A percentile compares a stretch with the other conserved stretches of the same genome.
phyloP scores from a whole-genome alignment of 2,113 vertebrate species.

The Nicator chloris region DNA sequence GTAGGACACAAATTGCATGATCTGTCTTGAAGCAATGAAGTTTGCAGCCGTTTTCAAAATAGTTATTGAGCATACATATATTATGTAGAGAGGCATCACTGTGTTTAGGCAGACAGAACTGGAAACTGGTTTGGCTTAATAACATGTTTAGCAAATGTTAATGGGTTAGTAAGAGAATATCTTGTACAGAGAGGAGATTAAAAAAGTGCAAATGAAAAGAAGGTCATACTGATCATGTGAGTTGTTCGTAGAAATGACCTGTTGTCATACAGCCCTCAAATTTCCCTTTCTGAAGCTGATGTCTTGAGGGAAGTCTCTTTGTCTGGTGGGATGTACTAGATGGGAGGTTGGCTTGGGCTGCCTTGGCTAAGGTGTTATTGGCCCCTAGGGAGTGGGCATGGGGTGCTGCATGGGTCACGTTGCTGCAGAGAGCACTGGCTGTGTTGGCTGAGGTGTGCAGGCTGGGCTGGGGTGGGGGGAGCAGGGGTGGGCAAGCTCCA shows the following conservation, averaged over 20 bases:
- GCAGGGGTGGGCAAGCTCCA: too few relatives aligned
- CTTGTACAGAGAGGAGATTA: neutral
- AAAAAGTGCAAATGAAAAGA: neutral
- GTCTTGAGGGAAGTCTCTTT: neutral
- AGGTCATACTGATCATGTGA: neutral
- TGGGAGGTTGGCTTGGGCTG: neutral
- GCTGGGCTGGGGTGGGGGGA: neutral
- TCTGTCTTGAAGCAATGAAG: neutral
- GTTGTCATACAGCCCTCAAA: neutral
- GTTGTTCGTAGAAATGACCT: neutral
- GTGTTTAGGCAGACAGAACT: neutral
- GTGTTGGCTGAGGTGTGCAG: rapidly evolving
- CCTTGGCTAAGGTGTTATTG: neutral
- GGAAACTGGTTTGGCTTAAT: neutral
- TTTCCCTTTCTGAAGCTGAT: neutral
- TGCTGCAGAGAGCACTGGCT: neutral
- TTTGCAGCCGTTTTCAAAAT: neutral
- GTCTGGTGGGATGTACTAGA: neutral
- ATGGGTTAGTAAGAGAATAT: neutral
- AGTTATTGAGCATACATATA: neutral
- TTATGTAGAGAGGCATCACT: neutral
- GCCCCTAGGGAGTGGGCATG: rapidly evolving
- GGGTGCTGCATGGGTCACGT: neutral
- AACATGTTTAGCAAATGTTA: neutral
- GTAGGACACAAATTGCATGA: neutral